Evolutionary conservation across 2,797 vertebrate genomes (phyloP).

Genomic region (Thripadectes ignobilis): DNA sequence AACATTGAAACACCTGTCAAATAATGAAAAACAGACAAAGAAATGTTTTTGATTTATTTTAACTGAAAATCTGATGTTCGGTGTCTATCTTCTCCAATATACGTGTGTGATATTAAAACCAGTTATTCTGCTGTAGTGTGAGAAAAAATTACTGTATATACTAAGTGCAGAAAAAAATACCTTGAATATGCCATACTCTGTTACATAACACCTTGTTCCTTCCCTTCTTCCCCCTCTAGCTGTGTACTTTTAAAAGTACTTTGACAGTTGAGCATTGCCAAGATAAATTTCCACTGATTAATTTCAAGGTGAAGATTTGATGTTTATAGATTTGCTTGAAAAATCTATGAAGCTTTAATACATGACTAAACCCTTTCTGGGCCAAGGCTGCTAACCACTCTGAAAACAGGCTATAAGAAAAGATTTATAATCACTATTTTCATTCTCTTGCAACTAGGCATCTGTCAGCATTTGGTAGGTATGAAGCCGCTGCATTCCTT

Average conservation of each 20-base stretch:
- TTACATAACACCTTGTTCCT: background rate
- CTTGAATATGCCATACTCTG: background rate
- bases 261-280: background rate
- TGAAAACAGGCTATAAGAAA: background rate
- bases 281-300: background rate
- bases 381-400: background rate
- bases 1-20: background rate
- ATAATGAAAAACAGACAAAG: background rate
- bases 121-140: background rate
- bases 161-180: background rate
- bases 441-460: background rate
- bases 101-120: background rate
- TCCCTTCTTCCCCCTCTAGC: background rate
- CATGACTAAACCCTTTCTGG: background rate
- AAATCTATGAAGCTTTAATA: background rate
- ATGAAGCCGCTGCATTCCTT: background rate
- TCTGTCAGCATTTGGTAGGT: background rate
- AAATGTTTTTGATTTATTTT: background rate
- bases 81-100: background rate
- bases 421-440: background rate
- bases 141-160: background rate
- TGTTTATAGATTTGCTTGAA: background rate
- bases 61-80: background rate
- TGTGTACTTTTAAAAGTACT: background rate
- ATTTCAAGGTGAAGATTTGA: background rate